Evolutionary conservation across 2,113 vertebrate genomes (phyloP), one percentile per base, ranked within the genome.

Genomic region (Orycteropus afer): DNA sequence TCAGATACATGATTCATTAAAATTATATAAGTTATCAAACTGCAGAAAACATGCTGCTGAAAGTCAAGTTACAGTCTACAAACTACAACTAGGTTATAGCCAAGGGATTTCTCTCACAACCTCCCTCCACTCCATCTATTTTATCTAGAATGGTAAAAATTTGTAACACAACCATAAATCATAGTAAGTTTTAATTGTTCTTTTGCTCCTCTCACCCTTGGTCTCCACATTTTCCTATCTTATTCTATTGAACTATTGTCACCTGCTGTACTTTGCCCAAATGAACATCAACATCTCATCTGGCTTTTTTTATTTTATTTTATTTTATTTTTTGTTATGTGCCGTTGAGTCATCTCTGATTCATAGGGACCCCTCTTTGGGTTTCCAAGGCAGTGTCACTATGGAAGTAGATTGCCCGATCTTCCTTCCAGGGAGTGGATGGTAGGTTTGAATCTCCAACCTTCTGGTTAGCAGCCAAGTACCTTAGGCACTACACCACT

Each of bases 11-110:
- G 3, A 83, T 40, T 86, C 57, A 95, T 91, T 94, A 95, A 91
- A 47, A 91, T 94, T 95, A 76, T 71, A 96, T 76, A 91, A 59
- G 45, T 40, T 74, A 71, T 80, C n/a, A 89, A 86, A 98, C 96
- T 96, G 77, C 53, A 96, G 90, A 37, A 94, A 45, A 80, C 67
- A 69, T 87, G 29, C 59, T 51, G 63, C 82, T 53, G 91, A 86
- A 88, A 90, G 29, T 85, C 67, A 92, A 49, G 45, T 37, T 96
- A 45, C 71, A 90, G 37, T 42, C 67, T 95, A 57, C 69, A 73
- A 97, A 79, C 15, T 59, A 29, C 94, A 96, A 97, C 87, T 79
- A 94, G 18, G 40, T 94, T 95, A 86, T 61, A 27, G 27, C 13
- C 34, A 37, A 61, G 11, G 22, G 95, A 87, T 29, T 81, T 8